phyloP scores from a whole-genome alignment of 2,797 vertebrate genomes.

The Sebastes hubbsi region DNA sequence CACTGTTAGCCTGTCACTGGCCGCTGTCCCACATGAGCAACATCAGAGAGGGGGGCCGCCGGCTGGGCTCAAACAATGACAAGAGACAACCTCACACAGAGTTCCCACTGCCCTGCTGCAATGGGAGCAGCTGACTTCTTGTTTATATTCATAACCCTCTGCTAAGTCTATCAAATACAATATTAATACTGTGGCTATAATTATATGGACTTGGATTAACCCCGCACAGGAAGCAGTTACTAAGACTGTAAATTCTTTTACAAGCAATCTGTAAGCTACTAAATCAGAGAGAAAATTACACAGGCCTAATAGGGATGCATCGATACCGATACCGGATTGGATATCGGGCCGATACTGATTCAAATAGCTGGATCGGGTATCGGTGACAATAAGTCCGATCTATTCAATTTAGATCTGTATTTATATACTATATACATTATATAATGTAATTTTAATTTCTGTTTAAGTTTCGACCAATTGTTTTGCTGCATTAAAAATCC shows the following conservation, averaged over 20 bases:
- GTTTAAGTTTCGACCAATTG: too few species aligned
- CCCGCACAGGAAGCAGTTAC: not conserved
- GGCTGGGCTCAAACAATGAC: constrained; percentile 43
- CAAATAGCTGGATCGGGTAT: too few species aligned
- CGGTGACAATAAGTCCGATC: too few species aligned
- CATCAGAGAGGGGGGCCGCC: constrained; percentile 26
- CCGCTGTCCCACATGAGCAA: constrained; percentile 36
- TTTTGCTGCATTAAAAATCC: too few species aligned
- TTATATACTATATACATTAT: too few species aligned
- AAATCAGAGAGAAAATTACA: not conserved
- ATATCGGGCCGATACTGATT: too few species aligned
- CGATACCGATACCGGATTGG: too few species aligned
- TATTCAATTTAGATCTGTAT: too few species aligned
- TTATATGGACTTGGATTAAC: not conserved
- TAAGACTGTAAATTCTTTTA: constrained; percentile 1
- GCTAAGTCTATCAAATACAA: constrained; percentile 4
- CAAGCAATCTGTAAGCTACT: not conserved
- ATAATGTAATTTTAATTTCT: too few species aligned
- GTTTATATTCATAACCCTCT: constrained; percentile 51
- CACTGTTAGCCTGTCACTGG: constrained; percentile 38
- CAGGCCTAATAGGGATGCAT: too few species aligned
- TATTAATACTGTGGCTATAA: not conserved
- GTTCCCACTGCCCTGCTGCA: constrained; percentile 32
- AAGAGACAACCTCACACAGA: constrained; percentile 25
- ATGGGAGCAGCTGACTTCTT: constrained; percentile 49